A percentile compares a stretch with the other conserved stretches of the same genome.
Conservation (phyloP, 2,888 invertebrate genomes). For the Sphaerophoria taeniata region DNA sequence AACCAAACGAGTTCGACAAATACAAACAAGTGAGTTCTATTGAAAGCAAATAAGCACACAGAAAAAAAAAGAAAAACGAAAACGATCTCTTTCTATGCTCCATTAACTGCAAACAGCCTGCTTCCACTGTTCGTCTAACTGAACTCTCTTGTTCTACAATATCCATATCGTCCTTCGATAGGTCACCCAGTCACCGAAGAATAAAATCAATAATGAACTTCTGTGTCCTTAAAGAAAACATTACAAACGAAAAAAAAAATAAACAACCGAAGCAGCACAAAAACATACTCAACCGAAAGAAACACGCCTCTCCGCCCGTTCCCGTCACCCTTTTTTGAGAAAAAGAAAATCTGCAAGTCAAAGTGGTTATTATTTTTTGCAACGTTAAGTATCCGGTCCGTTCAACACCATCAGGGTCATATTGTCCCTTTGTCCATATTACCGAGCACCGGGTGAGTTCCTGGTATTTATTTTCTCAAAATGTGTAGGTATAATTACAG, state of each 20-base stretch:
- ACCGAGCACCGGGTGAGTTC: background rate
- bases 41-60: constrained; percentile 20
- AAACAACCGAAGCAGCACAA: background rate
- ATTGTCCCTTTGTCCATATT: background rate
- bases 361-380: constrained; percentile 67
- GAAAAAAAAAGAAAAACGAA: constrained; percentile 24
- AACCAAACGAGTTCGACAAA: constrained; percentile 26
- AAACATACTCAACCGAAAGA: constrained; percentile 40
- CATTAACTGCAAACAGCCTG: constrained; percentile 70
- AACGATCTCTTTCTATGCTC: constrained; percentile 57
- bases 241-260: background rate
- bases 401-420: constrained; percentile 21
- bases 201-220: constrained; percentile 63
- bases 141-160: constrained; percentile 39
- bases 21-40: constrained; percentile 2
- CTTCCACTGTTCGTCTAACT: constrained; percentile 26
- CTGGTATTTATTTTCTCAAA: constrained; percentile 17
- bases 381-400: constrained; percentile 40
- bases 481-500: constrained; percentile 56
- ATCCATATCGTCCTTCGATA: constrained; percentile 43
- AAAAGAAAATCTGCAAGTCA: constrained; percentile 70
- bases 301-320: background rate
- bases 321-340: constrained; percentile 32
- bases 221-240: constrained; percentile 17
- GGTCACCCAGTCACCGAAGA: constrained; percentile 47